These are phyloP conservation scores for Paralichthys olivaceus DNA, from an alignment of 2,113 vertebrate species.

Conservation along the genomic window DNA sequence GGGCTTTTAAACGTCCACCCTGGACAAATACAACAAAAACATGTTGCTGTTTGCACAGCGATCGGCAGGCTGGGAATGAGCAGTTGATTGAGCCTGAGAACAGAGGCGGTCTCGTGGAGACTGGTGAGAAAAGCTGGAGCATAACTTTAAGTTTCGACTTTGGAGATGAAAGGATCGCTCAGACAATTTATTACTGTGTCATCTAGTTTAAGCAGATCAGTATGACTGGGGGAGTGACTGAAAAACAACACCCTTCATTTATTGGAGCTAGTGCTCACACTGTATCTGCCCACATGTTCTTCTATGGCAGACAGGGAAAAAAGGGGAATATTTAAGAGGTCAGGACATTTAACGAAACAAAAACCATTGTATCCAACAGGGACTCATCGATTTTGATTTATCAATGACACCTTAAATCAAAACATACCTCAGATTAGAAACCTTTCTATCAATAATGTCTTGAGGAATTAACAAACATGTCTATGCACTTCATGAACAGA, in stretches of 20 bases:
- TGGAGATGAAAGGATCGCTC: not conserved
- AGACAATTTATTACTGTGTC: conserved; percentile 6
- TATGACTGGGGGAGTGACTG: not conserved
- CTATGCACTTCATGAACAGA: too few relatives aligned
- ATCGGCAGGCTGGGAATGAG: too few relatives aligned
- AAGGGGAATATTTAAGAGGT: conserved; percentile 28
- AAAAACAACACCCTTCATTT: conserved; percentile 7
- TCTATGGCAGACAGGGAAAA: conserved; percentile 16
- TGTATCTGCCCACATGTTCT: conserved; percentile 25
- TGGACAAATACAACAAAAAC: conserved; percentile 65
- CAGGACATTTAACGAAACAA: conserved; percentile 50
- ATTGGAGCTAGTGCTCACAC: not conserved
- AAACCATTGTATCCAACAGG: conserved; percentile 55
- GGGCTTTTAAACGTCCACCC: conserved; percentile 10
- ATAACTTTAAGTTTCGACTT: conserved; percentile 3
- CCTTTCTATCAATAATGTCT: too few relatives aligned
- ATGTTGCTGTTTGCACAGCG: conserved; percentile 55
- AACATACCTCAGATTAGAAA: too few relatives aligned
- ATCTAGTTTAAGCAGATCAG: not conserved
- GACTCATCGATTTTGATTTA: too few relatives aligned
- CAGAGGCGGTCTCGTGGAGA: conserved; percentile 8
- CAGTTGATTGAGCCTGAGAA: conserved; percentile 15
- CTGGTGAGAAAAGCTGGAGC: not conserved
- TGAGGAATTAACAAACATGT: too few relatives aligned
- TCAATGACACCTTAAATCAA: too few relatives aligned